Evolutionary conservation across 1,140 invertebrate species (phyloP).

Genomic region (Bombus turneri): DNA sequence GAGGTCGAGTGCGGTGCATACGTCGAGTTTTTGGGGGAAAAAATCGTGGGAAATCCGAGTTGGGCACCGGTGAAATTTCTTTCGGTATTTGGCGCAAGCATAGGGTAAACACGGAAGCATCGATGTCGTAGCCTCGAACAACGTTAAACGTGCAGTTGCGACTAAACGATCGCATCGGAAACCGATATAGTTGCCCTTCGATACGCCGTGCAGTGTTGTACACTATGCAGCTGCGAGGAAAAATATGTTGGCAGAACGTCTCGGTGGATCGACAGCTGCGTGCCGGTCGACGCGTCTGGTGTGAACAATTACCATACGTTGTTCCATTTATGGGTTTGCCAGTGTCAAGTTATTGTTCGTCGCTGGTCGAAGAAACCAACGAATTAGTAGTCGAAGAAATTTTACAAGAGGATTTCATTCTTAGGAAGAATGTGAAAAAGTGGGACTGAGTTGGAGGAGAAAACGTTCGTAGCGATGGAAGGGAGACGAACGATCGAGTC

Average conservation of each 20-base stretch:
- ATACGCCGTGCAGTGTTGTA: not conserved
- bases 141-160: not conserved
- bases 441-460: not conserved
- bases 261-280: slow-evolving; percentile 40
- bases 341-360: not conserved
- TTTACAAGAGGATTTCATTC: not conserved
- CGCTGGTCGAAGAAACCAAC: not conserved
- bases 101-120: not conserved
- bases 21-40: not conserved
- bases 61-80: not conserved
- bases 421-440: not conserved
- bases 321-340: slow-evolving; percentile 6
- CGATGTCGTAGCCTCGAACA: not conserved
- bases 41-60: not conserved
- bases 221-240: not conserved
- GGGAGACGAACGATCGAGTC: not conserved
- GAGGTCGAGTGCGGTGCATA: not conserved
- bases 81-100: not conserved
- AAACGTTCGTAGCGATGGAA: not conserved
- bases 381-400: not conserved
- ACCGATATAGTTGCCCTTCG: slow-evolving; percentile 3
- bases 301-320: slow-evolving; percentile 36
- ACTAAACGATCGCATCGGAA: slow-evolving; percentile 17
- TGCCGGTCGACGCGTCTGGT: slow-evolving; percentile 21
- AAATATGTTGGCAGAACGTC: slow-evolving; percentile 7